Conservation (phyloP, 2,888 invertebrate species). For the Fissipunctia ypsillon region DNA sequence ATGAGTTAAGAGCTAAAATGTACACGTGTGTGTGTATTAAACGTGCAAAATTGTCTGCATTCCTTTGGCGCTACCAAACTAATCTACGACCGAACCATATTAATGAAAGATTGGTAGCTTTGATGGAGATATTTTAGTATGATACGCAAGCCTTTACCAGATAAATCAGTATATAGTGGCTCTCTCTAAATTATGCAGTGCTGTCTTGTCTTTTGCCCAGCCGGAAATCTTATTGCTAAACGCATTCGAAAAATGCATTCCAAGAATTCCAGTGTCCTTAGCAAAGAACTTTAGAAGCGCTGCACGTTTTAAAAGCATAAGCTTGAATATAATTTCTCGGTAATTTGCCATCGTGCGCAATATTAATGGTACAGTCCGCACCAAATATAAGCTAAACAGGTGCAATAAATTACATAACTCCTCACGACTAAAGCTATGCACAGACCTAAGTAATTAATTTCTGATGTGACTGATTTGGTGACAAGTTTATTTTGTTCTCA, state of each 20-base stretch:
- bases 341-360: conserved; percentile 36
- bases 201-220: neutral
- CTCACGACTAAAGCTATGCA: neutral
- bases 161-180: too few relatives aligned
- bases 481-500: neutral
- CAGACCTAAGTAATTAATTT: neutral
- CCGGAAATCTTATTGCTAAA: conserved; percentile 39
- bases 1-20: neutral
- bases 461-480: neutral
- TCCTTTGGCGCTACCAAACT: neutral
- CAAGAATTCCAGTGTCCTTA: conserved; percentile 28
- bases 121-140: neutral
- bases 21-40: neutral
- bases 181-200: too few relatives aligned
- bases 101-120: neutral
- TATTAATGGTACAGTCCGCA: conserved; percentile 9
- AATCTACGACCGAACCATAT: neutral
- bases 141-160: too few relatives aligned
- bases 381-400: conserved; percentile 23
- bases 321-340: conserved; percentile 46
- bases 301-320: conserved; percentile 44
- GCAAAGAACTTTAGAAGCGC: conserved; percentile 36
- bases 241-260: conserved; percentile 44
- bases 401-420: conserved; percentile 9
- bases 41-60: neutral